Percentiles rank a stretch among this genome's conserved stretches.
Evolutionary conservation across 2,113 vertebrate genomes (phyloP).

Genomic region (Merops nubicus): DNA sequence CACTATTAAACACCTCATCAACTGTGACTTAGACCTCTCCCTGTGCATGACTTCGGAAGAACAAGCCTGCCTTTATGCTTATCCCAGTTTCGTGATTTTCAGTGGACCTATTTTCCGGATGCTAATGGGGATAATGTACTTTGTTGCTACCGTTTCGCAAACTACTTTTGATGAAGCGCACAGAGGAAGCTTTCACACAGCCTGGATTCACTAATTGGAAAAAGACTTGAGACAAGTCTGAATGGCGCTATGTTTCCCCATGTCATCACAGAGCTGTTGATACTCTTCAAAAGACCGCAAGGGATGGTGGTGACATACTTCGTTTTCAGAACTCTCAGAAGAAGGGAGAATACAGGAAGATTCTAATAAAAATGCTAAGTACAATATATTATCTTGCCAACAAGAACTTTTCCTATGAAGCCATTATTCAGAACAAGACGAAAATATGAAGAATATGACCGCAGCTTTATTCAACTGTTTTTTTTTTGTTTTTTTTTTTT

Average conservation of each 20-base stretch:
- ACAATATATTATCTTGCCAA: background rate
- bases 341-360: slow-evolving; percentile 28
- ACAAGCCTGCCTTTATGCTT: slow-evolving; percentile 46
- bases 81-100: slow-evolving; percentile 20
- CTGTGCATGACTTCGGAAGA: slow-evolving; percentile 30
- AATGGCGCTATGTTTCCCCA: slow-evolving; percentile 4
- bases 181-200: slow-evolving; percentile 37
- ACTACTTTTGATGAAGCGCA: background rate
- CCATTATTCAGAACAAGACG: background rate
- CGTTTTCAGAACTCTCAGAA: background rate
- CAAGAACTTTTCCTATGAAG: background rate
- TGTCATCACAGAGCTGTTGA: background rate
- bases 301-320: slow-evolving; percentile 37
- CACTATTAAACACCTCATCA: slow-evolving; percentile 38
- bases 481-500: background rate
- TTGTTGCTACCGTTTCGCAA: background rate
- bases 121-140: slow-evolving; percentile 14
- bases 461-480: background rate
- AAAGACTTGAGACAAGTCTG: slow-evolving; percentile 47
- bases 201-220: slow-evolving; percentile 51
- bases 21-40: slow-evolving; percentile 8
- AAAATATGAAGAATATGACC: background rate
- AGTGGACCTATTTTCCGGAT: background rate
- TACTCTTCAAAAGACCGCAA: slow-evolving; percentile 55
- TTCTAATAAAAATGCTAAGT: slow-evolving; percentile 30